Evolutionary conservation across 2,888 invertebrate species (phyloP).

Genomic region (Glaucopsyche alexis): DNA sequence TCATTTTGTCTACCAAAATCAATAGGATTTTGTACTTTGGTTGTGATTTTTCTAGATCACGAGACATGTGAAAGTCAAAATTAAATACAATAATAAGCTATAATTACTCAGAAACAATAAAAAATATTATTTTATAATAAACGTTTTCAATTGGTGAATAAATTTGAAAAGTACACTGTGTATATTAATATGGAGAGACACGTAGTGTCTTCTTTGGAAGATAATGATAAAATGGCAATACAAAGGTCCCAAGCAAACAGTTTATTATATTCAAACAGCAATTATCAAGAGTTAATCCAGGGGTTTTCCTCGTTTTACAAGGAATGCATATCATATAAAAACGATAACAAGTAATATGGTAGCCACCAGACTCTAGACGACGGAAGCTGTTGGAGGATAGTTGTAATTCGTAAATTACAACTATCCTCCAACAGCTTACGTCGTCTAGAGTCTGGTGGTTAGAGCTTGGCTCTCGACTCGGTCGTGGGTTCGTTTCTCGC

Average conservation of each 20-base stretch:
- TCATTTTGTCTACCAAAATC: no score
- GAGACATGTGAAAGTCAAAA: constrained; percentile 10
- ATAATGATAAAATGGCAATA: neutral
- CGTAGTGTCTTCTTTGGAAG: neutral
- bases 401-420: no score
- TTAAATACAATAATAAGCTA: neutral
- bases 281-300: neutral
- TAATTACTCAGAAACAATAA: constrained; percentile 42
- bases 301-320: neutral
- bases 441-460: no score
- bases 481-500: no score
- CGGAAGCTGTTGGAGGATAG: no score
- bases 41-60: no score
- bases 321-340: neutral
- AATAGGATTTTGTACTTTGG: no score
- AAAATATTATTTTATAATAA: constrained; percentile 33
- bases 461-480: no score
- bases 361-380: no score
- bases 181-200: neutral
- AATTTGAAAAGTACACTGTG: neutral
- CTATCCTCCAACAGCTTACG: no score
- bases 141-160: neutral
- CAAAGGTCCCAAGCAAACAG: neutral
- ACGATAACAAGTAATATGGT: neutral
- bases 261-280: neutral